These are phyloP conservation scores for Gisinianus flammeolus DNA, from an alignment of 2,888 invertebrate genomes.

Conservation along the genomic window DNA sequence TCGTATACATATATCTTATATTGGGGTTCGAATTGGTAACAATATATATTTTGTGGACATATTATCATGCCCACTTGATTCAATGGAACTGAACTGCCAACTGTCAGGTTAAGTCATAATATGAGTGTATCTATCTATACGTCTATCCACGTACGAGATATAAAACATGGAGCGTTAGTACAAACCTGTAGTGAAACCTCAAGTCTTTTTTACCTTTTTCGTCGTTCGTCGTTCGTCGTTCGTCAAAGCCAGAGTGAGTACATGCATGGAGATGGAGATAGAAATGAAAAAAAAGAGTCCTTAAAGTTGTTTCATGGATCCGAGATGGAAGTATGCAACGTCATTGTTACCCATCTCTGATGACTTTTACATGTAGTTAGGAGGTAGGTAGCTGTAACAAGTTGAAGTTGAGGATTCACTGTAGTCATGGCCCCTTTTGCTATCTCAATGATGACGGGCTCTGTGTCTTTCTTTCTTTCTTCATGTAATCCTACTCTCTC, in stretches of 20 bases:
- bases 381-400: conserved; percentile 6
- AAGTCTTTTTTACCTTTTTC: background rate
- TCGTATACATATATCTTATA: too few relatives aligned
- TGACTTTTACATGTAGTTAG: conserved; percentile 42
- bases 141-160: background rate
- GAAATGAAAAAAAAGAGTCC: conserved; percentile 11
- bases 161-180: background rate
- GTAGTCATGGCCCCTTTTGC: background rate
- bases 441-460: conserved; percentile 21
- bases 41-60: background rate
- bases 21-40: background rate
- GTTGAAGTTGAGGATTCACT: background rate
- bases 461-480: conserved; percentile 14
- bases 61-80: conserved; percentile 34
- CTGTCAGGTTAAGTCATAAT: conserved; percentile 4
- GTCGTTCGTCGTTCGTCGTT: background rate
- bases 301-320: conserved; percentile 26
- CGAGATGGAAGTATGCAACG: conserved; percentile 39
- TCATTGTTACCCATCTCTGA: conserved; percentile 45
- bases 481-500: conserved; percentile 2
- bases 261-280: background rate
- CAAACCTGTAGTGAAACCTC: background rate
- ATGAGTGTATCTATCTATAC: background rate
- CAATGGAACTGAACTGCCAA: conserved; percentile 11
- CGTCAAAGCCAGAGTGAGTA: background rate